Conservation (phyloP, 2,113 vertebrate genomes). For the Gymnarchus niloticus region DNA sequence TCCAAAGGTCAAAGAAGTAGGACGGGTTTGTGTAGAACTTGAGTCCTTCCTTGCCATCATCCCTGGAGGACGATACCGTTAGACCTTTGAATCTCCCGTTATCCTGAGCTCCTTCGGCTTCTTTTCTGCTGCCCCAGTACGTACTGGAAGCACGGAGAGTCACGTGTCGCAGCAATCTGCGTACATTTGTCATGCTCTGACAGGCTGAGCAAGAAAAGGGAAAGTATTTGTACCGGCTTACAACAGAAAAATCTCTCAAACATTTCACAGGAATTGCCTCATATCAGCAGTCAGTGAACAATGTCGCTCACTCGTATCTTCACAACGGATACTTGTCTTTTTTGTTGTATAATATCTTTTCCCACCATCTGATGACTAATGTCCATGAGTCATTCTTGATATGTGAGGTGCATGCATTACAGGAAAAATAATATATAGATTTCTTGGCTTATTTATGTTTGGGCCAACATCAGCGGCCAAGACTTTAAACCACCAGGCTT, state of each 20-base stretch:
- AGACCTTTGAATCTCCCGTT: too few species aligned
- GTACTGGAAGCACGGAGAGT: neutral
- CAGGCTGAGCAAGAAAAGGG: neutral
- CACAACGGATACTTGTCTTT: neutral
- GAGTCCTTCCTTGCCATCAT: slow-evolving; percentile 92
- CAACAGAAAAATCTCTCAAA: neutral
- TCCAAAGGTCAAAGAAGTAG: slow-evolving; percentile 97
- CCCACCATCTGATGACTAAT: neutral
- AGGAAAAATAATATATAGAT: slow-evolving; percentile 7
- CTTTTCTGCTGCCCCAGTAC: neutral
- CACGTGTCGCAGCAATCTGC: neutral
- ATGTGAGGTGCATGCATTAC: neutral
- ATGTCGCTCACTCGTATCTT: neutral
- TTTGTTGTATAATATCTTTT: neutral
- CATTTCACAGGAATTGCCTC: neutral
- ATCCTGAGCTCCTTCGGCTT: neutral
- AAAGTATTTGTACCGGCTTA: neutral
- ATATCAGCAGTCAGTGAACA: neutral
- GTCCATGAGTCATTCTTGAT: neutral
- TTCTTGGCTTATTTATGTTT: neutral
- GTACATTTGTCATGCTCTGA: neutral
- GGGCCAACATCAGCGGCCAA: neutral
- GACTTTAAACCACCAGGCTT: neutral
- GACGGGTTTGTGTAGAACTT: slow-evolving; percentile 99
- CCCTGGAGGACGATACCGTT: slow-evolving; percentile 74